Evolutionary conservation across 2,888 invertebrate species (phyloP), one percentile per base, ranked within the genome.

Genomic region (Callyntrura sp.): DNA sequence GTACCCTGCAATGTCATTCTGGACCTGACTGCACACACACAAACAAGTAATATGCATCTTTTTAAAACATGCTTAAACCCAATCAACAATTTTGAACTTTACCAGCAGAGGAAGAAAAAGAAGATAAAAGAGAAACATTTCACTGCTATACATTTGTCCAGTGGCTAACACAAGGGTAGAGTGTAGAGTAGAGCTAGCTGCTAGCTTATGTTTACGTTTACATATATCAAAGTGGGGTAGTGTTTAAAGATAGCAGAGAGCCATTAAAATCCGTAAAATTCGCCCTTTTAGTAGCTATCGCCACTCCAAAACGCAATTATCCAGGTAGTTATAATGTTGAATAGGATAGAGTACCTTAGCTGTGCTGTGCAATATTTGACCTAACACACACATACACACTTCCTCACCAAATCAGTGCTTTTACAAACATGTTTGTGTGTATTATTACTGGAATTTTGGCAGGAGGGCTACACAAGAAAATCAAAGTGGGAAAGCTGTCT

Each of bases 401-500:
- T 6, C 35, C 35, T 35, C 35, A 2, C 35, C 35, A 35, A 35
- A 35, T 76, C 51, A 51, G 12, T 76, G 48, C 70, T 23, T 68
- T 68, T 65, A 62, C 62, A 20, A 43, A 68, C 68, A 60, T 85
- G 20, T 57, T 45, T 65, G 43, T 81, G 60, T 70, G 28, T 81
- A 62, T 85, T 81, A 62, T 85, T 89, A 43, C 79, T 85, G 78
- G 79, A 60, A 81, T 79, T 76, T 91, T 91, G 90, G 83, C 92
- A 94, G 94, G 93, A 92, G 93, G 93, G 91, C 90, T 90, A 70
- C 93, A 92, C 89, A 91, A 92, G 84, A 91, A 92, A 78, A 78
- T 88, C 76, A 93, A 81, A 70, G 28, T 89, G 82, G 91, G 92
- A 87, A 93, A 93, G 89, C 92, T 94, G 88, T 93, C 94, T 84